Conservation (phyloP, 2,888 invertebrate species). For the Trileptium ribeirensis region DNA sequence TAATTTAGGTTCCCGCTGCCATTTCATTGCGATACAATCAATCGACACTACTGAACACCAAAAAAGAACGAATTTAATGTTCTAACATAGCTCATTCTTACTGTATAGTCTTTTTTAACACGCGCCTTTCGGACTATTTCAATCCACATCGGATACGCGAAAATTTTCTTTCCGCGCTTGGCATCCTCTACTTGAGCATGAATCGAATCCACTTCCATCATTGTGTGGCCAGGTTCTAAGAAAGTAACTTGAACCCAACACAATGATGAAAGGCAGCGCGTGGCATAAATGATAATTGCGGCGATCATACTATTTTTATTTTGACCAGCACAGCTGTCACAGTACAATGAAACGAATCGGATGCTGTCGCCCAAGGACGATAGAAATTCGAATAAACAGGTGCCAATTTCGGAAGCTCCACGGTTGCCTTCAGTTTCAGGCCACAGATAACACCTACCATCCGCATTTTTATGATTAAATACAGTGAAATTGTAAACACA, state of each 20-base stretch:
- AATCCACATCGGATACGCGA: background rate
- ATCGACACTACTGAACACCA: too few relatives aligned
- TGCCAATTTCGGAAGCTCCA: slow-evolving; percentile 2
- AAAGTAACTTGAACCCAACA: background rate
- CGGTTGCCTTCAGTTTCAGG: slow-evolving; percentile 17
- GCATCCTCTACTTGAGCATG: slow-evolving; percentile 1
- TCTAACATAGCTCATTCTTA: background rate
- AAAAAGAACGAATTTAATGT: too few relatives aligned
- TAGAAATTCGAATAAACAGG: slow-evolving; percentile 11
- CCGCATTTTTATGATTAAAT: background rate
- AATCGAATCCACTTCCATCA: slow-evolving; percentile 16
- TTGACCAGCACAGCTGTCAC: slow-evolving; percentile 22
- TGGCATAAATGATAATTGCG: slow-evolving; percentile 1
- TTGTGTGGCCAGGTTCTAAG: slow-evolving; percentile 17
- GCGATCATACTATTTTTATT: slow-evolving; percentile 9
- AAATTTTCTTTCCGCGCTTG: background rate
- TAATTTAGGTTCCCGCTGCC: too few relatives aligned
- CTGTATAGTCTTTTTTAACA: background rate
- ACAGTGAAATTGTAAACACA: slow-evolving; percentile 19
- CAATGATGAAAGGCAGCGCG: background rate
- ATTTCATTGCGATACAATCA: too few relatives aligned
- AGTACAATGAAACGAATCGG: background rate
- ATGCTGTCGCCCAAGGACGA: background rate
- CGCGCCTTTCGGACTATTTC: background rate
- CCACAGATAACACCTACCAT: slow-evolving; percentile 21